Evolutionary conservation across 2,113 vertebrate genomes (phyloP).

Genomic region (Vanacampus margaritifer): DNA sequence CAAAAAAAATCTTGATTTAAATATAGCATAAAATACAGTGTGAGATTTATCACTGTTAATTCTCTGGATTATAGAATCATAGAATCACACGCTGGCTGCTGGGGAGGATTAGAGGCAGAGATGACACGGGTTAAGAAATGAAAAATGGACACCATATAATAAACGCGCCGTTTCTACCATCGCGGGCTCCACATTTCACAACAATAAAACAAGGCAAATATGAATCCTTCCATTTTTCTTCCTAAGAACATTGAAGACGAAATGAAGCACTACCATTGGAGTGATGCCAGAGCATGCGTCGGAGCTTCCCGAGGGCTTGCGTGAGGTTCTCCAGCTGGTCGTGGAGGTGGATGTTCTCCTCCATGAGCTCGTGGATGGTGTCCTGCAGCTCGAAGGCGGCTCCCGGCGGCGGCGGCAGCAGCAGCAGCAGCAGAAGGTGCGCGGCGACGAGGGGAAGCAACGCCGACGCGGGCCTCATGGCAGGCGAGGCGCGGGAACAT

Average conservation of each 20-base stretch:
- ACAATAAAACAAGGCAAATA: not conserved
- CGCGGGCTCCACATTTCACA: not conserved
- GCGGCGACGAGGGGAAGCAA: constrained; percentile 1
- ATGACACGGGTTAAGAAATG: not conserved
- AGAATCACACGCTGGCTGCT: not conserved
- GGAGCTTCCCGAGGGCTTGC: constrained; percentile 65
- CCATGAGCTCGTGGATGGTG: constrained; percentile 73
- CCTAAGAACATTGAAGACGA: not conserved
- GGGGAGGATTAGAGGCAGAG: not conserved
- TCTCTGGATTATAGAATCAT: constrained; percentile 4
- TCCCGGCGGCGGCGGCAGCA: constrained; percentile 38
- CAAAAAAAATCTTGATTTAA: no score
- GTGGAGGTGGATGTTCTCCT: constrained; percentile 78
- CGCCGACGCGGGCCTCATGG: not conserved
- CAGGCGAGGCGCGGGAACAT: no score
- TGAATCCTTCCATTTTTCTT: not conserved
- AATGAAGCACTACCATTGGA: constrained; percentile 58
- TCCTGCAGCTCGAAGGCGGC: constrained; percentile 76
- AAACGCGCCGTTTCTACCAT: no score
- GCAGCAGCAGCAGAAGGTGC: constrained; percentile 40
- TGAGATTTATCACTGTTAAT: not conserved
- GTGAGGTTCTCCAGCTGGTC: constrained; percentile 79
- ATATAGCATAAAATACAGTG: not conserved
- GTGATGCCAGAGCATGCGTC: constrained; percentile 70
- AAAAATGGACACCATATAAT: not conserved